Evolutionary conservation across 2,888 invertebrate species (phyloP), one percentile per base, ranked within the genome.

Genomic region (Clostera curtula): DNA sequence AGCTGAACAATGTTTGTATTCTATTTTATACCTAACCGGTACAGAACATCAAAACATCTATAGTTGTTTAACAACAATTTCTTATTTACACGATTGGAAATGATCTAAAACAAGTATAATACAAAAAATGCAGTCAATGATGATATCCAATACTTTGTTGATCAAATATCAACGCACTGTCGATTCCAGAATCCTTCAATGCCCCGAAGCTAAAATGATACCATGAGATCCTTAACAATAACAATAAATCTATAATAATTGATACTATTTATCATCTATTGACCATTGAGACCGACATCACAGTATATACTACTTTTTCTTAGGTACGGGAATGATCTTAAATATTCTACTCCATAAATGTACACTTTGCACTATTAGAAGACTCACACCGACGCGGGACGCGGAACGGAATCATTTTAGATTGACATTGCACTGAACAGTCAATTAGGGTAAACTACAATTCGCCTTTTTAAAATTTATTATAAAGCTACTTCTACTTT

Each of bases 281-380:
- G 75, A 77, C 79, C 74, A 64, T 76, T 71, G 79, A 80, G 77
- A 80, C 80, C 82, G 69, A 73, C 76, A 80, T 80, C 82, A 82
- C 79, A 80, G 80, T 79, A 77, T 73, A 71, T 74, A 77, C 72
- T 74, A 69, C 67, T 63, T 23, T 74, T 67, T 82, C 82, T 82
- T 82, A 82, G 82, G 82, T 80, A 79, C 80, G 70, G 82, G 80
- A 82, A 82, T 80, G 79, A 79, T 71, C 73, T 77, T 73, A 76
- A 59, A 51, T 67, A 71, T 51, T 56, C 61, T 69, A 62, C 39
- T 55, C 57, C 44, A 52, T 54, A 65, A 39, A 71, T 71, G 66
- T 74, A 79, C 72, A 82, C 69, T 79, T 75, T 71, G 58, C 66
- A 76, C 75, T 82, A 76, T 63, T 52, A 60, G 58, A 63, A 60